Conservation (phyloP, 1,140 invertebrate species). For the Macrobrachium nipponense region DNA sequence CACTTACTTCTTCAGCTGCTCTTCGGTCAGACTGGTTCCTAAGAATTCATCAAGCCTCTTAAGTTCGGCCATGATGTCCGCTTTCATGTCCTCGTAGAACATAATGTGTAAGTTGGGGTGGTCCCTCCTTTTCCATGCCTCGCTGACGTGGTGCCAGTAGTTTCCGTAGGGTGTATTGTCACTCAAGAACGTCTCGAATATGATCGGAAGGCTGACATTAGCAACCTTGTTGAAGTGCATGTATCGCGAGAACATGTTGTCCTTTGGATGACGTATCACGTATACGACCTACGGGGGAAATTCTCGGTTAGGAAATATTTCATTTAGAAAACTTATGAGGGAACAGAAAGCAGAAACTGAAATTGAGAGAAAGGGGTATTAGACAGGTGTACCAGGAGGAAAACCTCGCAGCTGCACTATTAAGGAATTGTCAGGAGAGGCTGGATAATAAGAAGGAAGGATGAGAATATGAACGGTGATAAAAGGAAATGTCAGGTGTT, state of each 20-base stretch:
- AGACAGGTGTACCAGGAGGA: no score
- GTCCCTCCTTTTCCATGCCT: constrained; percentile 35
- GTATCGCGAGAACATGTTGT: not conserved
- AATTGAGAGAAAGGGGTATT: no score
- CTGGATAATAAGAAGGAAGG: no score
- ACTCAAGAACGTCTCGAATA: not conserved
- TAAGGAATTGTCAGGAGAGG: no score
- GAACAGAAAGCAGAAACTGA: no score
- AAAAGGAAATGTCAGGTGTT: no score
- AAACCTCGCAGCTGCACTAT: no score
- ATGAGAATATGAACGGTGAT: no score
- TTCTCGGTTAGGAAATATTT: not conserved
- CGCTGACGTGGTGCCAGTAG: constrained; percentile 32
- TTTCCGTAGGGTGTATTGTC: constrained; percentile 2
- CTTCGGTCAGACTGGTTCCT: not conserved
- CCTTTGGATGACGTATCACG: not conserved
- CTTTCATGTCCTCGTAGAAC: constrained; percentile 57
- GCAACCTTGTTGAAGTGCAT: not conserved
- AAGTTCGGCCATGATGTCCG: constrained; percentile 26
- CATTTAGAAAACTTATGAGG: not conserved
- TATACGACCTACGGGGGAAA: not conserved
- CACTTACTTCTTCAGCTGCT: constrained; percentile 1
- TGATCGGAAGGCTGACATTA: not conserved
- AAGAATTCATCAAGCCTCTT: constrained; percentile 31
- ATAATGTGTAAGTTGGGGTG: constrained; percentile 45